Percentiles rank a stretch among this genome's conserved stretches.
These are phyloP conservation scores for Ciconia stormi DNA, from an alignment of 2,113 vertebrate genomes.

Conservation along the genomic window DNA sequence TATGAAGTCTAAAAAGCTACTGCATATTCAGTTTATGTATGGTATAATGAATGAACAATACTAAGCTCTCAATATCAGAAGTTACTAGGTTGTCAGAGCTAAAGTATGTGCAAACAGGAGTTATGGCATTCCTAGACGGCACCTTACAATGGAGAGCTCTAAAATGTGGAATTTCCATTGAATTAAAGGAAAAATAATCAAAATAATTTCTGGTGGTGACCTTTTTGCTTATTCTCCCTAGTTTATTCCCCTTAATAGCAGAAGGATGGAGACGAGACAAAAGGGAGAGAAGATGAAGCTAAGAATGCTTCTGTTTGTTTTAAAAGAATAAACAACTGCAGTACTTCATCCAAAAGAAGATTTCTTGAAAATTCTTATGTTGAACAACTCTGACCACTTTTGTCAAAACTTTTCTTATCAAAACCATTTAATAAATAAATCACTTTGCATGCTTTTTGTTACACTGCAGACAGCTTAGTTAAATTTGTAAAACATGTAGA, in stretches of 20 bases:
- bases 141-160: neutral
- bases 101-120: neutral
- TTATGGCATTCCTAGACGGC: neutral
- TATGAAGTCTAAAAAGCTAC: neutral
- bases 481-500: neutral
- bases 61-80: neutral
- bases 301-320: neutral
- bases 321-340: neutral
- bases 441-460: neutral
- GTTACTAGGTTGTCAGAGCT: neutral
- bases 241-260: neutral
- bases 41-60: neutral
- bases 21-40: neutral
- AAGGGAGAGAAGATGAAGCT: neutral
- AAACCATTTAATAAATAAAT: neutral
- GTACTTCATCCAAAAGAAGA: neutral
- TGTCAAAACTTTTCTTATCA: neutral
- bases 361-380: neutral
- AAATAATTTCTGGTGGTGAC: neutral
- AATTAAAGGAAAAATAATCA: neutral
- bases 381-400: neutral
- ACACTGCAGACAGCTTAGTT: neutral
- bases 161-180: neutral
- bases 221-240: neutral
- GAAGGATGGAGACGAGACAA: neutral